A percentile compares a stretch with the other conserved stretches of the same genome.
phyloP scores from a whole-genome alignment of 2,888 invertebrate species.

The Thumatha senex region DNA sequence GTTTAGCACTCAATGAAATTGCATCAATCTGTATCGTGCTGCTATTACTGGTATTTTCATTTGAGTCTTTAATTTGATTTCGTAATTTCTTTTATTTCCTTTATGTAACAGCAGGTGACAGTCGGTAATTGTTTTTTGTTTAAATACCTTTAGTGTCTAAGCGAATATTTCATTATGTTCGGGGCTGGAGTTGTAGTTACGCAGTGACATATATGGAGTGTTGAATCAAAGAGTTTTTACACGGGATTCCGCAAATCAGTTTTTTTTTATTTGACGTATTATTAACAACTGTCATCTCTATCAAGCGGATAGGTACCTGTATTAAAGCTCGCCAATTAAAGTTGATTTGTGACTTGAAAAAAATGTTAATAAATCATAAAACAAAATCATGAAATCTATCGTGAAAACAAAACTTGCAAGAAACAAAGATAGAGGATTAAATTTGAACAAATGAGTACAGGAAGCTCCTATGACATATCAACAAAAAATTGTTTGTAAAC shows the following conservation, averaged over 20 bases:
- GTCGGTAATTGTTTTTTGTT: conserved; percentile 42
- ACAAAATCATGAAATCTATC: too few species aligned
- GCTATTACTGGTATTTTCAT: conserved; percentile 77
- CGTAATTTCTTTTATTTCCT: conserved; percentile 57
- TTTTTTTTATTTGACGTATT: conserved; percentile 1
- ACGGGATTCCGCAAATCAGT: too few species aligned
- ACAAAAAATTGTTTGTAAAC: too few species aligned
- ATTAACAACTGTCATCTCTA: not conserved
- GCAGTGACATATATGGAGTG: too few species aligned
- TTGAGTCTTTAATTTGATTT: conserved; percentile 66
- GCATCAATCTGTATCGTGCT: conserved; percentile 74
- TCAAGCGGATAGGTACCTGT: too few species aligned
- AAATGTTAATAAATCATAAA: too few species aligned
- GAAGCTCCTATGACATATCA: too few species aligned
- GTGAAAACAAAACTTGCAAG: too few species aligned
- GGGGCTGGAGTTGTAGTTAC: conserved; percentile 5
- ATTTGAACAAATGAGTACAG: too few species aligned
- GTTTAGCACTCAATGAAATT: conserved; percentile 79
- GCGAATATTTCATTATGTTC: conserved; percentile 13
- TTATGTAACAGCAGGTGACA: conserved; percentile 59
- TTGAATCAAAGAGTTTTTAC: not conserved
- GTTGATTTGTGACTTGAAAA: too few species aligned
- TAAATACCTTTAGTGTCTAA: conserved; percentile 11
- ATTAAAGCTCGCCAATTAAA: too few species aligned
- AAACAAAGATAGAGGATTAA: too few species aligned